These are phyloP conservation scores for Corythucha ciliata DNA, from an alignment of 2,888 invertebrate genomes.

Conservation along the genomic window DNA sequence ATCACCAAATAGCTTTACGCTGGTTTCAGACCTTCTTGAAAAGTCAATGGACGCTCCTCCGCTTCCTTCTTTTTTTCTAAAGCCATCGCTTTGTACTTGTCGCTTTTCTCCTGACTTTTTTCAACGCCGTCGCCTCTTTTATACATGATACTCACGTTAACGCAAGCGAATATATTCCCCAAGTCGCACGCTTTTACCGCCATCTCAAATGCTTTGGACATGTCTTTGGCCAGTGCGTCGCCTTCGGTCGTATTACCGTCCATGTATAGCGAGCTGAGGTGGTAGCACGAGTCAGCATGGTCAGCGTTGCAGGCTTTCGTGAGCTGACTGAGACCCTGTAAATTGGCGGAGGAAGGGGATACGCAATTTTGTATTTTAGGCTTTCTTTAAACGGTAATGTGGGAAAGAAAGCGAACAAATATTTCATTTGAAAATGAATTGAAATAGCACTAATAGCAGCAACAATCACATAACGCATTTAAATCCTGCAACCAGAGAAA, in stretches of 20 bases:
- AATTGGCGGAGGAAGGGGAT: too few relatives aligned
- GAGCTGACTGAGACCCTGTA: conserved; percentile 47
- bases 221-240: conserved; percentile 47
- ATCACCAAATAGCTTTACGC: too few relatives aligned
- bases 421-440: too few relatives aligned
- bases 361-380: too few relatives aligned
- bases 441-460: too few relatives aligned
- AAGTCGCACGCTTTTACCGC: conserved; percentile 72
- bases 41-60: conserved; percentile 44
- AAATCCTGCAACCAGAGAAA: too few relatives aligned
- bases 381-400: too few relatives aligned
- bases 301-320: conserved; percentile 47
- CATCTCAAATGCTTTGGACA: conserved; percentile 66
- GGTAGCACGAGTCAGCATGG: conserved; percentile 66
- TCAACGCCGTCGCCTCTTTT: conserved; percentile 72
- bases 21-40: conserved; percentile 44
- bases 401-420: too few relatives aligned
- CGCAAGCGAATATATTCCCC: conserved; percentile 60
- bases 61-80: conserved; percentile 60
- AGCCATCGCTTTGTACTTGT: conserved; percentile 62
- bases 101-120: conserved; percentile 59
- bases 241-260: conserved; percentile 50
- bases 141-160: conserved; percentile 82
- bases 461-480: too few relatives aligned
- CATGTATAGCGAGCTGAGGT: conserved; percentile 69